Evolutionary conservation across 2,888 invertebrate genomes (phyloP).

Genomic region (Acrobasis consociella): DNA sequence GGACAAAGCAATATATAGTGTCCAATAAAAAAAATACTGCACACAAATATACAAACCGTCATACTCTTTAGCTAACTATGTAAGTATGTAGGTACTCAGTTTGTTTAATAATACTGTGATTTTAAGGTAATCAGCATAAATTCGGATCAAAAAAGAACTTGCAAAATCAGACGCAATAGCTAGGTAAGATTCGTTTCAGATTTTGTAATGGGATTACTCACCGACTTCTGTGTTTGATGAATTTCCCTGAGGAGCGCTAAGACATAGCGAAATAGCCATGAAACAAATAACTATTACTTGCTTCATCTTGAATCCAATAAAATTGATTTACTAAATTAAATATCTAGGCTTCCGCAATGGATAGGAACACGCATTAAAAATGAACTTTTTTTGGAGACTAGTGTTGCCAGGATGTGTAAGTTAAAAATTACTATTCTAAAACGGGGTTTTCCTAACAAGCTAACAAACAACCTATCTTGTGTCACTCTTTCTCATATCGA

Average conservation of each 20-base stretch:
- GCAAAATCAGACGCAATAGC: slow-evolving; percentile 49
- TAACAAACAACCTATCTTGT: too few relatives aligned
- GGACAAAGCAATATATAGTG: not conserved
- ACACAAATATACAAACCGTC: not conserved
- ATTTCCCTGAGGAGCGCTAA: slow-evolving; percentile 38
- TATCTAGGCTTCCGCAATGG: slow-evolving; percentile 10
- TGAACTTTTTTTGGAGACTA: slow-evolving; percentile 5
- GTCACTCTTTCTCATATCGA: too few relatives aligned
- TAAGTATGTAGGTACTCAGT: not conserved
- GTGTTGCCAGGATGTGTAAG: not conserved
- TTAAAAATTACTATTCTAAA: not conserved
- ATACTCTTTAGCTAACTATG: not conserved
- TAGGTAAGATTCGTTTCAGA: slow-evolving; percentile 37
- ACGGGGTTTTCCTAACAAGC: too few relatives aligned
- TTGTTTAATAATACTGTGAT: not conserved
- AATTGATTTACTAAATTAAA: slow-evolving; percentile 24
- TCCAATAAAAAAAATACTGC: not conserved
- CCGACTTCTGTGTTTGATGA: slow-evolving; percentile 37
- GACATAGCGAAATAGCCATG: slow-evolving; percentile 58
- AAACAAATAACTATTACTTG: slow-evolving; percentile 66
- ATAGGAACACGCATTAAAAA: slow-evolving; percentile 6
- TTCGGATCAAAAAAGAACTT: not conserved
- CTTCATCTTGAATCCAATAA: slow-evolving; percentile 53
- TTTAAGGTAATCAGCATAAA: not conserved
- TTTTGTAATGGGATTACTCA: slow-evolving; percentile 44